phyloP scores from a whole-genome alignment of 2,797 vertebrate species.

The Ceryle rudis region DNA sequence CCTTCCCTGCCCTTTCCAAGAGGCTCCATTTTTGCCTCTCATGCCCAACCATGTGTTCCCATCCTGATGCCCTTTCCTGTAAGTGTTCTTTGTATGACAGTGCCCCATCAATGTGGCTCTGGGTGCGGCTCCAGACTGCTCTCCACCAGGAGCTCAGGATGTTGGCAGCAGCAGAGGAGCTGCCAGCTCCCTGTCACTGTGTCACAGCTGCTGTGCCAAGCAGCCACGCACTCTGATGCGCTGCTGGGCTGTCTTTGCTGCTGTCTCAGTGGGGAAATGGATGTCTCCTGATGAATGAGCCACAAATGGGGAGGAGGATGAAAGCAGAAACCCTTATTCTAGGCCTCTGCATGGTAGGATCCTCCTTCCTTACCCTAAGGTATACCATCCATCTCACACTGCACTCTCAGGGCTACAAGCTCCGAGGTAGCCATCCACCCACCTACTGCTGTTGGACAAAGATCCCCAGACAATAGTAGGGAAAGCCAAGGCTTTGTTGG shows the following conservation, averaged over 20 bases:
- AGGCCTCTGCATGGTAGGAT: not conserved
- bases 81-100: not conserved
- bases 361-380: not conserved
- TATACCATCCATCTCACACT: not conserved
- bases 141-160: not conserved
- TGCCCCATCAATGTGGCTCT: not conserved
- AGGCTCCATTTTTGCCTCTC: not conserved
- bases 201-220: not conserved
- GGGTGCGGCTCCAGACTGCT: not conserved
- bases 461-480: not conserved
- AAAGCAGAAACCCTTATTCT: not conserved
- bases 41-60: fast-evolving
- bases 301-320: not conserved
- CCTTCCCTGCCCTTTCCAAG: not conserved
- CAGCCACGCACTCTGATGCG: not conserved
- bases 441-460: not conserved
- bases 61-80: not conserved
- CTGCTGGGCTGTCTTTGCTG: not conserved
- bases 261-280: not conserved
- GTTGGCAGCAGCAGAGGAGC: not conserved
- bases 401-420: not conserved
- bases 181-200: not conserved
- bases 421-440: not conserved
- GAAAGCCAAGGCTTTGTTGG: not conserved
- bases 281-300: not conserved